Base-by-base conservation (phyloP, 1,140 invertebrate genomes). In the Cecropterus lyciades region DNA sequence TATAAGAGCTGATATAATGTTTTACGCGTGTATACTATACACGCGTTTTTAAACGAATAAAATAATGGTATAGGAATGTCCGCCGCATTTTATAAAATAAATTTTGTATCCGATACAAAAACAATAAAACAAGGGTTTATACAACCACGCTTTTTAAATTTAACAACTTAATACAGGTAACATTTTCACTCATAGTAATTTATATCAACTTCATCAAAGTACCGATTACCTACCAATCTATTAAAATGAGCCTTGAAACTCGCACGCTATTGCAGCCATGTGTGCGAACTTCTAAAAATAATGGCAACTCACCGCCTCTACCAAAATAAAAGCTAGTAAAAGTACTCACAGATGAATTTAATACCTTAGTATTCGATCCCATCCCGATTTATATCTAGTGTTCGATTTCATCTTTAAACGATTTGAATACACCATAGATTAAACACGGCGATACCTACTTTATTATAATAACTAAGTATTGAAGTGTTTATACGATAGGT, bases 231-330 rank as follows among this genome's bases (percentile, higher is more conserved):
- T 16, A 60, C 43, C 43, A 17, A 60, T 60, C 56, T 60, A 69
- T 65, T 49, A 67, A 64, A 56, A 67, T 74, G 65, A 70, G 57
- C 65, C 64, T 69, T 57, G 67, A 46, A 69, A 45, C 62, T 67
- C 73, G 49, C 67, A 62, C 62, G 63, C 69, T 66, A 75, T 70
- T 63, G 67, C 68, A 48, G 72, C 72, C 81, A 84, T 77, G 76
- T 78, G 79, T 75, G 78, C 75, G 72, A 82, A 78, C 77, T 73
- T 73, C 69, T 80, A 80, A 80, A 79, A 82, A 80, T 70, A 75
- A 72, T 53, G 70, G 64, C 69, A 72, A 67, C 70, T 73, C 79
- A 75, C 56, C 53, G 72, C 53, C 30, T 51, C 63, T 63, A 75
- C 76, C 46, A 73, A 78, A 78, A 82, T 80, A 80, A 72, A 76